Evolutionary conservation across 1,140 invertebrate species (phyloP), one percentile per base, ranked within the genome.

Genomic region (Drosophila takahashii): DNA sequence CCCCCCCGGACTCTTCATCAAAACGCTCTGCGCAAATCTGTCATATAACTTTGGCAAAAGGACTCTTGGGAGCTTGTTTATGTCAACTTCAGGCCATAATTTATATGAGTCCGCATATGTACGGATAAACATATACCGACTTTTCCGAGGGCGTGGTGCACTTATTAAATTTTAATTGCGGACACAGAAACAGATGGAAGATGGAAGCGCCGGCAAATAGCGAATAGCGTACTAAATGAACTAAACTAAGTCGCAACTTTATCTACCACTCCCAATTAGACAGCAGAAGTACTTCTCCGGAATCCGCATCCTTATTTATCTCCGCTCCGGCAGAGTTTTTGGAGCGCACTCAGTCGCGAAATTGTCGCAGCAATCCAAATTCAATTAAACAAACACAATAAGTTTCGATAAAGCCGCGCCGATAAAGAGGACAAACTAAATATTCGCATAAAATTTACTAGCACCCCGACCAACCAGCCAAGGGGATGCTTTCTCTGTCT

Each of bases 341-440:
- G 58, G 62, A 75, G 62, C 44, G 59, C 84, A 89, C 67, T 89
- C 69, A 89, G 36, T 70, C 84, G 84, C 85, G 84, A 89, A 89
- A 89, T 89, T 89, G 84, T 89, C 84, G 57, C 69, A 77, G 77
- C 85, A 90, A 91, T 92, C 86, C 78, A 89, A 92, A 92, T 92
- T 92, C 90, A 92, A 92, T 92, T 92, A 92, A 92, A 92, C 90
- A 92, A 91, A 92, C 86, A 92, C 90, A 92, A 92, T 91, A 92
- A 92, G 87, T 90, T 92, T 73, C 77, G 90, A 91, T 91, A 91
- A 91, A 91, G 86, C 90, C 74, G 54, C 32, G 47, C 75, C 79
- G 90, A 91, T 91, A 91, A 91, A 66, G 64, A 54, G 48, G 61
- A 67, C 64, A 86, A 91, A 91, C 90, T 90, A 87, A 91, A 91